phyloP scores from a whole-genome alignment of 1,140 invertebrate species.

The Idris sp. region DNA sequence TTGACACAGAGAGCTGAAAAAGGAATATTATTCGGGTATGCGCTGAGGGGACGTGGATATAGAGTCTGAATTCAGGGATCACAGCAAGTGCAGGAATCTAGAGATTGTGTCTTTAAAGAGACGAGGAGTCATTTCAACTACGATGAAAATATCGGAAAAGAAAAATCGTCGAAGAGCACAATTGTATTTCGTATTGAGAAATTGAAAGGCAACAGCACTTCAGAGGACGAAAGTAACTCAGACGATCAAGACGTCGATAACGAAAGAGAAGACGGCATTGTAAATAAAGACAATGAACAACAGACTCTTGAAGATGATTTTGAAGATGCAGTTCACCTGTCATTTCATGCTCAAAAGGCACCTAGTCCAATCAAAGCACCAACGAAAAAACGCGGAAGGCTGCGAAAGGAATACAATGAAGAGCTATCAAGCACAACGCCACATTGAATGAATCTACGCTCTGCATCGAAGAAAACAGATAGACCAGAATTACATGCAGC shows the following conservation, averaged over 20 bases:
- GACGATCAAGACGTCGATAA: slow-evolving; percentile 58
- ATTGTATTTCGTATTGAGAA: not conserved
- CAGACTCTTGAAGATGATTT: slow-evolving; percentile 25
- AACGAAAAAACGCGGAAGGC: too few relatives aligned
- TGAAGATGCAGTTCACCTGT: too few relatives aligned
- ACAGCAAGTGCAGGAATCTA: slow-evolving; percentile 16
- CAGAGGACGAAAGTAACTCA: slow-evolving; percentile 24
- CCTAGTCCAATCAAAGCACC: too few relatives aligned
- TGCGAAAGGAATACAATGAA: too few relatives aligned
- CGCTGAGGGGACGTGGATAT: slow-evolving; percentile 37
- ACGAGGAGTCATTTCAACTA: too few relatives aligned
- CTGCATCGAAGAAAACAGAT: too few relatives aligned
- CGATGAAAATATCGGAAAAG: not conserved
- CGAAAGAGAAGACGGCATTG: slow-evolving; percentile 22
- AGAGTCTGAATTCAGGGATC: slow-evolving; percentile 28
- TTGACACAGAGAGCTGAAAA: slow-evolving; percentile 37
- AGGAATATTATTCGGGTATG: slow-evolving; percentile 57
- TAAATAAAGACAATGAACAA: slow-evolving; percentile 19
- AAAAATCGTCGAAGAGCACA: not conserved
- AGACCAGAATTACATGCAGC: too few relatives aligned
- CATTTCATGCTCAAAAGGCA: too few relatives aligned
- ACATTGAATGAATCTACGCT: too few relatives aligned
- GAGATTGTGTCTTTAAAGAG: slow-evolving; percentile 35
- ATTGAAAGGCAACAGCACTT: too few relatives aligned
- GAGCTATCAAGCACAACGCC: too few relatives aligned